phyloP scores from a whole-genome alignment of 2,797 vertebrate species.

The Tragelaphus eurycerus region DNA sequence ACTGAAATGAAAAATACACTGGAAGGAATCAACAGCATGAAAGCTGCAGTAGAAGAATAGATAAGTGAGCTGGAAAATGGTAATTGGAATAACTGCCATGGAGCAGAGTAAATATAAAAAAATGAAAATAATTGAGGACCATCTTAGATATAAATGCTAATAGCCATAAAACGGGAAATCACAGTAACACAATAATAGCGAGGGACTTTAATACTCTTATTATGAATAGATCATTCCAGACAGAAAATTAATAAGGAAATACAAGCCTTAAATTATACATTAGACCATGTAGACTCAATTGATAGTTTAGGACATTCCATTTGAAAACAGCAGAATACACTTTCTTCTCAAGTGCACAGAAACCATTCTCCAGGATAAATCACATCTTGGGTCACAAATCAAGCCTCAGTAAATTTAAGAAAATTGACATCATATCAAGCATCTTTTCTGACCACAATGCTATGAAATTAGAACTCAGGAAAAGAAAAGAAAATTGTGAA shows the following conservation, averaged over 20 bases:
- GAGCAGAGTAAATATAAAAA: not conserved
- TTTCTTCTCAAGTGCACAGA: not conserved
- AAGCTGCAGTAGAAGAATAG: not conserved
- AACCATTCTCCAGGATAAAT: not conserved
- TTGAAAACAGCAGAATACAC: not conserved
- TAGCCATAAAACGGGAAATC: not conserved
- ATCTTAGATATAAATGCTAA: not conserved
- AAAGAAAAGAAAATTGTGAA: not conserved
- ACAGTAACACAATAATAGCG: not conserved
- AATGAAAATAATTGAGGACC: not conserved
- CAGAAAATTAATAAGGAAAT: not conserved
- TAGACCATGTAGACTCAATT: not conserved
- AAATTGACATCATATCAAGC: not conserved
- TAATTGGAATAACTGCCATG: not conserved
- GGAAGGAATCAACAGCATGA: not conserved
- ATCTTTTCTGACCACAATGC: not conserved
- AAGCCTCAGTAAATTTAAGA: not conserved
- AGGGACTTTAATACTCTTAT: not conserved
- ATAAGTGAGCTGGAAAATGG: not conserved
- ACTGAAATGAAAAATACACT: not conserved
- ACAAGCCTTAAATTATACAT: not conserved
- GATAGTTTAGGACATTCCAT: not conserved
- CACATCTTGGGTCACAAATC: not conserved
- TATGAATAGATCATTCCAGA: not conserved
- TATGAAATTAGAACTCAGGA: not conserved